Evolutionary conservation across 2,113 vertebrate genomes (phyloP).

Genomic region (cattle (Bos taurus)): ARS-UCD2.0 NC_037347.1:67681501-67682000

Average conservation of each 20-base stretch:
- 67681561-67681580: fast-evolving
- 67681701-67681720: background rate
- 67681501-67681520: background rate
- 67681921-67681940: background rate
- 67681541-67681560: background rate
- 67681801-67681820: background rate
- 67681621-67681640: background rate
- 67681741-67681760: background rate
- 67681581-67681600: fast-evolving
- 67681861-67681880: background rate
- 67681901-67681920: background rate
- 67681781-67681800: background rate
- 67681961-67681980: background rate
- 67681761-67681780: background rate
- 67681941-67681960: background rate
- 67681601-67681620: fast-evolving
- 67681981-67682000: too few relatives aligned
- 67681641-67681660: fast-evolving
- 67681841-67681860: background rate
- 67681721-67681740: background rate
- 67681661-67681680: background rate
- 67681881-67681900: background rate
- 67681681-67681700: background rate
- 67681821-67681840: background rate
- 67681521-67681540: background rate